phyloP scores from a whole-genome alignment of 92 coral and sea anemone species.

The Micromussa lordhowensis region DNA sequence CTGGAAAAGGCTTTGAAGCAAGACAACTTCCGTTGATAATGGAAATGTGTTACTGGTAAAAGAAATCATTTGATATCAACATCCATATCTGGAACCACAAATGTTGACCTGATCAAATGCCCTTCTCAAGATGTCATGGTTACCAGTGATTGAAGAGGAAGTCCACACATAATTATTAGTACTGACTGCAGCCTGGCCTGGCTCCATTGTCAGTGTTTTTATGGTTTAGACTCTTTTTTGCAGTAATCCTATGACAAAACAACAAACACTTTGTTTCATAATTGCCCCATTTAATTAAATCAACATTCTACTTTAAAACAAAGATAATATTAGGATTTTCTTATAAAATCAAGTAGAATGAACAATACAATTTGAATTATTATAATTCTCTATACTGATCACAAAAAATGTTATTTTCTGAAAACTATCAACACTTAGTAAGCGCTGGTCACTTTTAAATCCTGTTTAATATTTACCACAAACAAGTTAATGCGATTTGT shows the following conservation, averaged over 20 bases:
- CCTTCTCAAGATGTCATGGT: neutral
- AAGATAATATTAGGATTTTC: no score
- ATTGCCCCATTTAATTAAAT: neutral
- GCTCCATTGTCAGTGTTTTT: neutral
- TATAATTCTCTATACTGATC: no score
- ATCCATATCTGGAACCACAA: neutral
- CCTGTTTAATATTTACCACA: no score
- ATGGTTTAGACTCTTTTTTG: neutral
- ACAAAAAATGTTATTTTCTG: no score
- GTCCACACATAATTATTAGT: neutral
- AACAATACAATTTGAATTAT: no score
- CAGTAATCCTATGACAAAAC: slow-evolving; percentile 44
- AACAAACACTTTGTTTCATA: neutral
- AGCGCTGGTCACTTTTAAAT: no score
- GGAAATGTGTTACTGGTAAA: neutral
- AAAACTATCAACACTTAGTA: no score
- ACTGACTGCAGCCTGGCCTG: neutral
- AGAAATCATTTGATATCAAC: neutral
- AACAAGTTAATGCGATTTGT: no score
- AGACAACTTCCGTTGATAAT: neutral
- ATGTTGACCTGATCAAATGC: neutral
- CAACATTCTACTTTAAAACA: no score
- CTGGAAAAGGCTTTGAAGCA: neutral
- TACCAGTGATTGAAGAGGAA: neutral
- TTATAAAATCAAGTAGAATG: no score